Conservation (phyloP, 2,888 invertebrate species). For the Hyppa rectilinea region DNA sequence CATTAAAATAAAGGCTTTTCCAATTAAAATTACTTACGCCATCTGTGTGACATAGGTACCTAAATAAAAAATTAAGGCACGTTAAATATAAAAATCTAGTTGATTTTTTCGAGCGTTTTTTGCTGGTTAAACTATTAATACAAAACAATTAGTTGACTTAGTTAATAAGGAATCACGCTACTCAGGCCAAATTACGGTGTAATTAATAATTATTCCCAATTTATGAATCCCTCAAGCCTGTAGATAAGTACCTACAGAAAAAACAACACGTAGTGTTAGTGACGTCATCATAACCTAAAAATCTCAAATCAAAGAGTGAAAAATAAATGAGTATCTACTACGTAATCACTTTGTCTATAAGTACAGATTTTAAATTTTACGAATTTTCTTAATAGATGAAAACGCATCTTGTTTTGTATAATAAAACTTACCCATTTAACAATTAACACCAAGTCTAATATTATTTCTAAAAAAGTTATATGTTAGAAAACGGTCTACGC, state of each 20-base stretch:
- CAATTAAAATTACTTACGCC: slow-evolving; percentile 28
- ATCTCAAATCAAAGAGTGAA: not conserved
- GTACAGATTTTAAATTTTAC: no score
- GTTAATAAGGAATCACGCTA: not conserved
- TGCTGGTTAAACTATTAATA: not conserved
- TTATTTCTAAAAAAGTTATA: not conserved
- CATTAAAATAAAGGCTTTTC: slow-evolving; percentile 28
- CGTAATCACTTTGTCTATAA: not conserved
- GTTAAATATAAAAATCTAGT: not conserved
- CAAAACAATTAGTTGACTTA: not conserved
- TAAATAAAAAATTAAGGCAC: slow-evolving; percentile 1
- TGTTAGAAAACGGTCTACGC: not conserved
- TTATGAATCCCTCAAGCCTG: not conserved
- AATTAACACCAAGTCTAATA: no score
- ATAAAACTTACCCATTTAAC: no score
- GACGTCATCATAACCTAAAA: slow-evolving; percentile 11
- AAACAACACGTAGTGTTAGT: not conserved
- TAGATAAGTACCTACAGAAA: not conserved
- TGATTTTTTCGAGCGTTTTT: no score
- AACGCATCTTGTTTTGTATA: no score
- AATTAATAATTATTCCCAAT: no score
- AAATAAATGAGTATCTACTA: not conserved
- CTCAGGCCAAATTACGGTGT: not conserved
- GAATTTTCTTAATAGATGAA: not conserved
- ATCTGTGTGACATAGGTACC: not conserved